phyloP scores from a whole-genome alignment of 2,113 vertebrate species.

The Nanger granti region DNA sequence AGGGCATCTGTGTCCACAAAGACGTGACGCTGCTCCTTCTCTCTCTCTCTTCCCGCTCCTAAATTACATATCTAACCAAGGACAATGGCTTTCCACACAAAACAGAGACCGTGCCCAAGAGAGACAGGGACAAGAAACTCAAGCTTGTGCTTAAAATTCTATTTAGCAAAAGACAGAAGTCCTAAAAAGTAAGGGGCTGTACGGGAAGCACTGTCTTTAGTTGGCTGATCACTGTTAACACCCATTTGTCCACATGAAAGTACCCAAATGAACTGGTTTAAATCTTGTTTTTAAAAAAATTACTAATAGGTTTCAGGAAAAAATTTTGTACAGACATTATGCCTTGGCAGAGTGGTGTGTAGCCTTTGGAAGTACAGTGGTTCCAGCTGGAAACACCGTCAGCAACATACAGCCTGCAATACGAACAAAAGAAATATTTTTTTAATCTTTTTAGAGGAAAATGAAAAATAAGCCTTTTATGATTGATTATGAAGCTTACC shows the following conservation, averaged over 20 bases:
- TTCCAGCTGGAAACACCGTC: not conserved
- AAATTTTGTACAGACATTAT: not conserved
- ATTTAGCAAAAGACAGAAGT: not conserved
- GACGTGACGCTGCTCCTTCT: not conserved
- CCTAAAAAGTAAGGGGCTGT: not conserved
- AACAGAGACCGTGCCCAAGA: not conserved
- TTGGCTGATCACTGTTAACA: slow-evolving; percentile 7
- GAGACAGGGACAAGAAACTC: not conserved
- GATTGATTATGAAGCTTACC: not conserved
- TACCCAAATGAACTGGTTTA: slow-evolving; percentile 30
- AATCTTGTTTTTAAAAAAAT: not conserved
- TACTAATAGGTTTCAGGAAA: not conserved
- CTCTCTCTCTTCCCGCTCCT: not conserved
- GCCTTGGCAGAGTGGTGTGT: not conserved
- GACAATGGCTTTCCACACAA: not conserved
- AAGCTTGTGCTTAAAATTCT: not conserved
- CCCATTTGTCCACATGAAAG: not conserved
- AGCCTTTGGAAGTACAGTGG: not conserved
- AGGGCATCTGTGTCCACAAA: not conserved
- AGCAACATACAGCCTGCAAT: not conserved
- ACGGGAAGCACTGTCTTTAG: not conserved
- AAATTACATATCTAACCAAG: slow-evolving; percentile 3
- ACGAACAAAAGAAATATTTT: not conserved
- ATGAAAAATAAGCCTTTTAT: not conserved
- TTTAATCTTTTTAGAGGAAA: not conserved